Base-by-base conservation (phyloP, 2,113 vertebrate species). In the Labrus mixtus region DNA sequence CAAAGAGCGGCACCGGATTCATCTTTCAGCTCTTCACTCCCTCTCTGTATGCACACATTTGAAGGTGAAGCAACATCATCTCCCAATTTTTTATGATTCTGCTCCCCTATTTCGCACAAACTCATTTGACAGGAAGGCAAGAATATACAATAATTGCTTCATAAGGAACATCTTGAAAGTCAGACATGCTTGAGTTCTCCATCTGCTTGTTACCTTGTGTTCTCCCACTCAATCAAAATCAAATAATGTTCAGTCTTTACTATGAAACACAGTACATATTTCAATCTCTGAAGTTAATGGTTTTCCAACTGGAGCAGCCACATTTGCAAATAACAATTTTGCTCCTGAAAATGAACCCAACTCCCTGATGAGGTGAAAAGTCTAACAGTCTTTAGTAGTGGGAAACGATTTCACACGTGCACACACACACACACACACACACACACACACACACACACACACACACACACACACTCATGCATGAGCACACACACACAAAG, bases 281-380 rank as follows among this genome's bases (percentile, higher is more conserved):
- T 90, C 89, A 88, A 87, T 92, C 68, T 80, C 73, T 79, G 41
- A 37, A 91, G 82, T 85, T 90, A 88, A 93, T 89, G 82, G 75
- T 39, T 90, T 88, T 85, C 73, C 78, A 84, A 78, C 64, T 78
- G 71, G 76, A 90, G 82, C 78, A 86, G 83, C 84, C 75, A 60
- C 73, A 73, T 84, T 92, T 88, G 76, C 73, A 84, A 89, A 84
- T 74, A 89, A 83, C 83, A 87, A 85, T 90, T 85, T 87, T 83
- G 74, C 60, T 70, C 68, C 81, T 56, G 71, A 78, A 90, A 90
- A 93, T 87, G 70, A 91, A 89, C 83, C 73, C 60, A 83, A 87
- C 73, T 88, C 89, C 87, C 84, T 46, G 76, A 77, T 83, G 83
- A 89, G 79, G 82, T 81, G 84, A 86, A 87, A 84, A 76, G 82